Percentiles rank a stretch among this genome's conserved stretches.
These are phyloP conservation scores for Montipora cactus DNA, from an alignment of 64 coral and sea anemone genomes.

Conservation along the genomic window DNA sequence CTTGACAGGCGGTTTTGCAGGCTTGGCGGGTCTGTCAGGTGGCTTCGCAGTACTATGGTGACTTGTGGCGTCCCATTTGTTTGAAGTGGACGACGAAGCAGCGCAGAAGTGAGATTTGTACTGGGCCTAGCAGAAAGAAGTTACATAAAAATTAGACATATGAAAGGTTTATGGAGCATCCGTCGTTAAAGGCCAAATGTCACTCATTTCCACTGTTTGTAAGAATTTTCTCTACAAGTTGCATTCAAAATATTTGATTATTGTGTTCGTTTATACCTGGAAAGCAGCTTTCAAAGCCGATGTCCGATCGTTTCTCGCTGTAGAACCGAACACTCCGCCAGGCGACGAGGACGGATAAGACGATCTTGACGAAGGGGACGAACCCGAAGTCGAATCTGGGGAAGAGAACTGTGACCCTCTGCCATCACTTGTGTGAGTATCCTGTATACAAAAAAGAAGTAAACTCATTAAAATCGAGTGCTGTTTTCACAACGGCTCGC, in stretches of 20 bases:
- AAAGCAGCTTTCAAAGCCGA: slow-evolving; percentile 71
- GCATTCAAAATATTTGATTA: background rate
- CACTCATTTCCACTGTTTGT: too few relatives aligned
- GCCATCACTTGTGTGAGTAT: background rate
- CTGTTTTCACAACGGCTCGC: too few relatives aligned
- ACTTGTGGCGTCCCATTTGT: slow-evolving; percentile 81
- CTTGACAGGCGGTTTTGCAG: slow-evolving; percentile 31
- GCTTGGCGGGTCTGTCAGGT: slow-evolving; percentile 26
- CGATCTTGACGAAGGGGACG: background rate
- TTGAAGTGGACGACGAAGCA: slow-evolving; percentile 70
- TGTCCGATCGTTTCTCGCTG: slow-evolving; percentile 40
- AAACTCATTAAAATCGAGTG: too few relatives aligned
- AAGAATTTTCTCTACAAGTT: too few relatives aligned
- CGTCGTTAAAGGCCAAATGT: background rate
- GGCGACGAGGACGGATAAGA: background rate
- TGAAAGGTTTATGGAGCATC: background rate
- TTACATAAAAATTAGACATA: background rate
- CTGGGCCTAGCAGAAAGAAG: slow-evolving; percentile 66
- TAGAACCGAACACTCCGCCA: slow-evolving; percentile 34
- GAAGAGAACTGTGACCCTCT: background rate
- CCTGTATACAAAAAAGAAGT: background rate
- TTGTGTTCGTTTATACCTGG: slow-evolving; percentile 20
- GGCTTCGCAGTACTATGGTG: slow-evolving; percentile 49
- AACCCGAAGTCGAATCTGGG: background rate
- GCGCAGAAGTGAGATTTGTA: slow-evolving; percentile 86